Percentiles rank a stretch among this genome's conserved stretches.
These are phyloP conservation scores for Clupea harengus DNA, from an alignment of 2,113 vertebrate species.

Conservation along the genomic window DNA sequence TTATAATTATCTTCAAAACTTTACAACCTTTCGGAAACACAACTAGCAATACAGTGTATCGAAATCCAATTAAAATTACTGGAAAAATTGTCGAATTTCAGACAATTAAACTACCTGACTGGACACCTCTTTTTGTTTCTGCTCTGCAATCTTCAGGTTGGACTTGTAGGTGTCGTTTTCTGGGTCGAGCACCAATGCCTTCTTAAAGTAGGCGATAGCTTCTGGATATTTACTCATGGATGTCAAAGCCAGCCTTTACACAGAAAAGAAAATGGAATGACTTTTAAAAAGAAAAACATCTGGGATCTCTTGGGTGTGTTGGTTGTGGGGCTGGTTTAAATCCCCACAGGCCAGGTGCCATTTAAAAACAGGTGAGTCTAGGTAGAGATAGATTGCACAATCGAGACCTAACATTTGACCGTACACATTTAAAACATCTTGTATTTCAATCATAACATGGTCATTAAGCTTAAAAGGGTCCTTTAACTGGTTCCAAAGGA, in stretches of 20 bases:
- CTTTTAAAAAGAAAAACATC: background rate
- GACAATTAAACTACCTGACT: constrained; percentile 82
- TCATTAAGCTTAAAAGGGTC: background rate
- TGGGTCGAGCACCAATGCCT: constrained; percentile 92
- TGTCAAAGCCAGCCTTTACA: constrained; percentile 84
- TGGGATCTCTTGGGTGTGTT: background rate
- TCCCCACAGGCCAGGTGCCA: background rate
- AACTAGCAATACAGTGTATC: no score
- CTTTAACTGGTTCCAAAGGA: background rate
- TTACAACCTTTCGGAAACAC: no score
- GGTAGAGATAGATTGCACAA: background rate
- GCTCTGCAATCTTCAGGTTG: constrained; percentile 95
- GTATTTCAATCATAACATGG: background rate
- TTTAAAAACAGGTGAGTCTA: background rate
- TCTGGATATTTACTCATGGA: constrained; percentile 93
- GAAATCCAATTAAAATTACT: background rate
- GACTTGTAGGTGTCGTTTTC: constrained; percentile 97
- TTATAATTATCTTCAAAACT: background rate
- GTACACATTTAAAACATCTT: background rate
- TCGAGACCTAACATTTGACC: background rate
- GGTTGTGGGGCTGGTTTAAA: background rate
- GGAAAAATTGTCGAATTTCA: background rate
- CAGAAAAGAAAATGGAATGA: constrained; percentile 23
- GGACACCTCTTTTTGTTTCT: constrained; percentile 88
- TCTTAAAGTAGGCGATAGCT: constrained; percentile 91